Percentiles rank a stretch among this genome's conserved stretches.
Evolutionary conservation across 2,113 vertebrate genomes (phyloP).

Genomic region (Cochlearius cochlearius): DNA sequence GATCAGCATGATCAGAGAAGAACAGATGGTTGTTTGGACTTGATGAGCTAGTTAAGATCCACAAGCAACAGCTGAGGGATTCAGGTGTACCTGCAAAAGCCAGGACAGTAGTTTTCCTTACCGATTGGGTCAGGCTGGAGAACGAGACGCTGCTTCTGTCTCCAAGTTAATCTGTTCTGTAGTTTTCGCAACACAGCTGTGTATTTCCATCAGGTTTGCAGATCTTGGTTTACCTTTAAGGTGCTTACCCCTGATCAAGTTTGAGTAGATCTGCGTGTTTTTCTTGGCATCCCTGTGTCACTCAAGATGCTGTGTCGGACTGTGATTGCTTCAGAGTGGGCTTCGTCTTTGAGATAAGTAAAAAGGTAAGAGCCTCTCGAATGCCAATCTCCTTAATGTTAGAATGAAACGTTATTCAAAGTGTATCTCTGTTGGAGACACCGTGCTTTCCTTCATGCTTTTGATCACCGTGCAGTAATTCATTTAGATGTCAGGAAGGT

Average conservation of each 20-base stretch:
- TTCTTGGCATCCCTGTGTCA: not conserved
- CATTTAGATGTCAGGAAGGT: not conserved
- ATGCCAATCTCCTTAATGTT: not conserved
- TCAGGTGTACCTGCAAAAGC: not conserved
- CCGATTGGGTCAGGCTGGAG: not conserved
- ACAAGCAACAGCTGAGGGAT: not conserved
- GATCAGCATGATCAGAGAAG: not conserved
- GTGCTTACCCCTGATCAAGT: not conserved
- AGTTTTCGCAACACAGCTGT: fast-evolving
- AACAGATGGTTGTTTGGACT: not conserved
- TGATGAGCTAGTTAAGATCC: not conserved
- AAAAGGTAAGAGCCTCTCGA: not conserved
- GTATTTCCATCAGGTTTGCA: not conserved
- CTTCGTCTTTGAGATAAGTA: not conserved
- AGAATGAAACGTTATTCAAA: not conserved
- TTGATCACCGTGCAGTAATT: not conserved
- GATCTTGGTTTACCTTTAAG: not conserved
- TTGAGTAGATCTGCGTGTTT: not conserved
- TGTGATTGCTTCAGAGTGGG: not conserved
- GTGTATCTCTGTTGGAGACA: not conserved
- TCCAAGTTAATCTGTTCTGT: not conserved
- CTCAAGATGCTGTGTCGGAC: not conserved
- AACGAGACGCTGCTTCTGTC: not conserved
- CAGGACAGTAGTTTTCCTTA: not conserved
- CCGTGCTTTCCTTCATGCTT: not conserved